phyloP scores from a whole-genome alignment of 1,140 invertebrate species.

The Medauroidea extradentata region DNA sequence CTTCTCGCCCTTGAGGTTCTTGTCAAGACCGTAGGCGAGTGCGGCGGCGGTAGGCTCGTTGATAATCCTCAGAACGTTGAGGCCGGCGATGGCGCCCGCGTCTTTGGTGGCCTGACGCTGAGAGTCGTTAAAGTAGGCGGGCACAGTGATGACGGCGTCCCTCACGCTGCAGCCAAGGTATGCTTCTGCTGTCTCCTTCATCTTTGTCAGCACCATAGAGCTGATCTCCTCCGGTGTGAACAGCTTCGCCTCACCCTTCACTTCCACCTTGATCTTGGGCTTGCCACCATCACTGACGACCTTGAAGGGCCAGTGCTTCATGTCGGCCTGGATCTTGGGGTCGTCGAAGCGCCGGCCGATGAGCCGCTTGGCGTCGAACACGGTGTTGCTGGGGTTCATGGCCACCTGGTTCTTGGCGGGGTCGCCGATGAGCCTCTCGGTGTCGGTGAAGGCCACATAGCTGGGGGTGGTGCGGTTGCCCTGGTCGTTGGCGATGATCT shows the following conservation, averaged over 20 bases:
- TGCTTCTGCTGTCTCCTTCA: slow-evolving; percentile 53
- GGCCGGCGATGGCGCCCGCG: too few relatives aligned
- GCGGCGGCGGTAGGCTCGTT: slow-evolving; percentile 74
- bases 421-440: slow-evolving; percentile 70
- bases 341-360: too few relatives aligned
- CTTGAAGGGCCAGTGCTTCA: slow-evolving; percentile 77
- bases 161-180: slow-evolving; percentile 49
- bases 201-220: too few relatives aligned
- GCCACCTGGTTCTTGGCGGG: slow-evolving; percentile 67
- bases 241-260: slow-evolving; percentile 67
- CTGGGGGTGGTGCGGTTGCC: slow-evolving; percentile 88
- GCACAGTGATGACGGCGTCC: slow-evolving; percentile 58
- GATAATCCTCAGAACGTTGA: slow-evolving; percentile 82
- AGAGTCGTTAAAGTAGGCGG: too few relatives aligned
- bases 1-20: too few relatives aligned
- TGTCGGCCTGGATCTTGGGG: too few relatives aligned
- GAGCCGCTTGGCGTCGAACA: too few relatives aligned
- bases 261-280: slow-evolving; percentile 71
- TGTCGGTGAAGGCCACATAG: slow-evolving; percentile 84
- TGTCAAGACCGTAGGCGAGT: too few relatives aligned
- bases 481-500: too few relatives aligned
- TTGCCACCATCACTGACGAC: slow-evolving; percentile 63
- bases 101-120: too few relatives aligned
- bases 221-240: slow-evolving; percentile 84
- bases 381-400: slow-evolving; percentile 77